A percentile compares a stretch with the other conserved stretches of the same genome.
Evolutionary conservation across 1,140 invertebrate genomes (phyloP).

Genomic region (Hylyphantes graminicola): DNA sequence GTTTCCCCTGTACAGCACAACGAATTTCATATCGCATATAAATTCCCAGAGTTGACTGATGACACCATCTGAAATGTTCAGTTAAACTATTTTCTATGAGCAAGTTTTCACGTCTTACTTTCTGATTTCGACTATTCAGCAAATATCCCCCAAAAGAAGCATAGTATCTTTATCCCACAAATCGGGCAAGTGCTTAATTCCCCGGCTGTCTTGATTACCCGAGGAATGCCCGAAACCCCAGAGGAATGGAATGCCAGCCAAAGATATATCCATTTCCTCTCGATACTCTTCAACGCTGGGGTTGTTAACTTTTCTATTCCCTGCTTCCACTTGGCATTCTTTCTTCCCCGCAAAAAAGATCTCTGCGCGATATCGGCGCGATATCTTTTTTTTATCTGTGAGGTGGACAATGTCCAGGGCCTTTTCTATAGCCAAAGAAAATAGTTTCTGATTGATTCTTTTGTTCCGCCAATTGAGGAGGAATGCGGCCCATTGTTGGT

Average conservation of each 20-base stretch:
- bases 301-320: conserved; percentile 37
- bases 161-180: too few relatives aligned
- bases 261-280: not conserved
- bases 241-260: not conserved
- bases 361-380: not conserved
- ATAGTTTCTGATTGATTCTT: conserved; percentile 29
- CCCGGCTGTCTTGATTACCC: conserved; percentile 30
- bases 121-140: too few relatives aligned
- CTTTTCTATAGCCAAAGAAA: conserved; percentile 23
- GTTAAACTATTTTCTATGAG: too few relatives aligned
- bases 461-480: not conserved
- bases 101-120: too few relatives aligned
- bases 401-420: conserved; percentile 28
- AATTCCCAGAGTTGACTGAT: too few relatives aligned
- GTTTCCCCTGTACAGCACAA: too few relatives aligned
- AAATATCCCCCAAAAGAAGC: too few relatives aligned
- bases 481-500: not conserved
- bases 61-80: too few relatives aligned
- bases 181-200: too few relatives aligned
- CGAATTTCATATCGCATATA: too few relatives aligned
- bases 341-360: not conserved
- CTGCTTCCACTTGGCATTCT: conserved; percentile 25
- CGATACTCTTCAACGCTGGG: not conserved
- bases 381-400: conserved; percentile 30
- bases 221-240: conserved; percentile 24